Base-by-base conservation (phyloP, 2,797 vertebrate genomes). In the Cephalopachus bancanus region DNA sequence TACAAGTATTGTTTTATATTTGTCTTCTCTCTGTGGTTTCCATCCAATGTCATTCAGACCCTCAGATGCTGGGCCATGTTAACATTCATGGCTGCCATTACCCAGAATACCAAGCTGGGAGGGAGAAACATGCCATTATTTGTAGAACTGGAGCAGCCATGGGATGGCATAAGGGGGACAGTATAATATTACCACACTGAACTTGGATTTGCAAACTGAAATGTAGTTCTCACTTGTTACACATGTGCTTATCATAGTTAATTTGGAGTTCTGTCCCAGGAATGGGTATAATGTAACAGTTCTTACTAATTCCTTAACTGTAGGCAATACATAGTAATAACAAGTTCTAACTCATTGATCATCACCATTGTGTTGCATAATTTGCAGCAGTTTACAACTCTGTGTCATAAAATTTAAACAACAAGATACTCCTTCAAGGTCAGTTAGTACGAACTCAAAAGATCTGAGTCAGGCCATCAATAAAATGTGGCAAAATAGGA, bases 401-500 rank as follows among this genome's bases (percentile, higher is more conserved):
- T 89, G n/a, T 93, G 81, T 96, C 93, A 44, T 97, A 93, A 97
- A 97, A 98, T 96, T 97, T 96, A 97, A 98, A 92, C 95, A 98
- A 97, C 98, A 97, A 98, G 97, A 88, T 86, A 83, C 71, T 88
- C 84, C 96, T 97, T 96, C 96, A 94, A 80, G 5, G 89, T 91
- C 94, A 65, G 95, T 95, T 93, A 97, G 94, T 81, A 93, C 55
- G 92, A 92, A 81, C 90, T 97, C 96, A 97, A 98, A 98, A 96
- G 94, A 85, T 74, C 60, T 95, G 92, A 88, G 37, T 84, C 10
- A 37, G 83, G 90, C 96, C 97, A 98, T 88, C 1, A 67, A 91
- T 87, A 83, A 94, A 95, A 84, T 69, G 98, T 98, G 98, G 98
- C 98, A 78, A 98, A 99, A 99, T 99, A 97, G 98, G 98, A 99